Percentiles rank a stretch among this genome's conserved stretches.
These are phyloP conservation scores for Pyrrhosoma nymphula DNA, from an alignment of 2,888 invertebrate genomes.

Conservation along the genomic window DNA sequence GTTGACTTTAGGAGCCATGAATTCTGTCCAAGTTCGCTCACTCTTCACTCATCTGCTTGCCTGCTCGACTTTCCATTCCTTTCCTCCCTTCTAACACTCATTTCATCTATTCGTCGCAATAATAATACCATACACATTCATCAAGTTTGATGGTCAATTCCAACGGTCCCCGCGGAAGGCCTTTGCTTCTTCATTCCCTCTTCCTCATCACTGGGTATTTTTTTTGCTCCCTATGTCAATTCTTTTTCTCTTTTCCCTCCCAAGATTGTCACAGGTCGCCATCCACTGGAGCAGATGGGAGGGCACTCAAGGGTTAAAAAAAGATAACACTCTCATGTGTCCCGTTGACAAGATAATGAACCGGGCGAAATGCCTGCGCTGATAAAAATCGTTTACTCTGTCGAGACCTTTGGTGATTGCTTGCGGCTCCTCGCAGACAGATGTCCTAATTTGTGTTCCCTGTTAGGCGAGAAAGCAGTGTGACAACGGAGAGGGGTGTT, in stretches of 20 bases:
- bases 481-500: background rate
- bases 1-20: too few species aligned
- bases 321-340: background rate
- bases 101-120: background rate
- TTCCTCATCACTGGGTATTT: background rate
- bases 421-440: background rate
- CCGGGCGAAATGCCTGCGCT: conserved; percentile 17
- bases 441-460: conserved; percentile 15
- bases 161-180: background rate
- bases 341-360: conserved; percentile 28
- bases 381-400: conserved; percentile 9
- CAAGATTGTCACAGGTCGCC: background rate
- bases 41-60: too few species aligned
- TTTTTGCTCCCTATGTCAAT: background rate
- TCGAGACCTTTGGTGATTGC: background rate
- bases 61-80: background rate
- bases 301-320: background rate
- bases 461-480: background rate
- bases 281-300: background rate
- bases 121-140: background rate
- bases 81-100: background rate
- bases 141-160: background rate
- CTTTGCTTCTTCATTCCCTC: background rate
- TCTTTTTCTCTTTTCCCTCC: background rate
- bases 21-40: too few species aligned